Base-by-base conservation (phyloP, 2,888 invertebrate species). In the Rhaphigaster nebulosa region DNA sequence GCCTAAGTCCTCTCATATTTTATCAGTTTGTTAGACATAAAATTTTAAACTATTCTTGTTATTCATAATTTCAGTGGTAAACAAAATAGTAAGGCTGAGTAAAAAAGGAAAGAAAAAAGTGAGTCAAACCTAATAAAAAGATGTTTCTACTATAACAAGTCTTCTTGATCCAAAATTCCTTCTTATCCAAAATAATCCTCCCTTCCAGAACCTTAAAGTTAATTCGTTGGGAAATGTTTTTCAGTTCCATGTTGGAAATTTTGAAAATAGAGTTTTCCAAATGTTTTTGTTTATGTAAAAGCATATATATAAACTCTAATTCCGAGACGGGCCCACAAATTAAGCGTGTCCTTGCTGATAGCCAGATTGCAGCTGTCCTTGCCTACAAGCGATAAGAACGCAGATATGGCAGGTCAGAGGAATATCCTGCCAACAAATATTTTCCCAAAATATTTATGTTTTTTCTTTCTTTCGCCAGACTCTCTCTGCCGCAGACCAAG, bases 321-420 rank as follows among this genome's bases (percentile, higher is more conserved):
- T 76, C n/a, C n/a, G 23, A 76, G 38, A 76, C 15, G 20, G 2
- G 20, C 38, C 38, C 34, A 18, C 70, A 38, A 76, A 38, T 76
- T 76, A 76, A 76, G 70, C 20, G 34, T 76, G 70, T 76, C 70
- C 70, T 76, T 23, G 70, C 70, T 76, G 70, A 76, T 76, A 38
- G 10, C 38, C 23, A 29, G 29, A 38, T 76, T 38, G 70, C 70
- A 76, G 70, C 38, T 76, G 70, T 76, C 70, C 70, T 76, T 38
- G 70, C 29, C 65, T 29, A 65, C 0, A 10, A n/a, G 65, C 20
- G 70, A 76, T 76, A 76, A 76, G 70, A 26, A 38, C 20, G 34
- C 8, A 18, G 70, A 76, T 76, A 76, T 38, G 20, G 20, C 65
- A 65, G 65, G 34, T 76, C 34, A 38, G 34, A 20, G 38, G 20